These are phyloP conservation scores for Armadillidium nasatum DNA, from an alignment of 1,140 invertebrate genomes.

Conservation along the genomic window DNA sequence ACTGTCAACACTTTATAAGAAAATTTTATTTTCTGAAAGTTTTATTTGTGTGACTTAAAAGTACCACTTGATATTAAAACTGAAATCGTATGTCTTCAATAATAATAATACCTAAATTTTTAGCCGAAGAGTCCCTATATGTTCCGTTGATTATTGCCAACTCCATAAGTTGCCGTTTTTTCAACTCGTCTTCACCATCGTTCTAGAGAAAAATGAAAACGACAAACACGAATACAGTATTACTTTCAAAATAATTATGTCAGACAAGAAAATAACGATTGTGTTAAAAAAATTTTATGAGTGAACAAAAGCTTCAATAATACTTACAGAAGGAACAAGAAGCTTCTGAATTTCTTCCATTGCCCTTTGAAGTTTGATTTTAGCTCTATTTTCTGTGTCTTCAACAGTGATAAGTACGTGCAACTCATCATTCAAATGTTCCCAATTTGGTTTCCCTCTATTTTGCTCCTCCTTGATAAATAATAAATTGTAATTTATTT, in stretches of 20 bases:
- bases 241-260: background rate
- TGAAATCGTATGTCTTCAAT: too few species aligned
- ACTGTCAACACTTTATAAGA: too few species aligned
- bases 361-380: slow-evolving; percentile 86
- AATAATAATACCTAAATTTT: slow-evolving; percentile 48
- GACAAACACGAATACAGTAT: too few species aligned
- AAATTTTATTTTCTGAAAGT: too few species aligned
- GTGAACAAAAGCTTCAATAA: slow-evolving; percentile 16
- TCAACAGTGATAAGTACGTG: slow-evolving; percentile 98
- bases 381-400: slow-evolving; percentile 93
- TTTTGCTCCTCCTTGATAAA: slow-evolving; percentile 89
- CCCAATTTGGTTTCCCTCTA: slow-evolving; percentile 99
- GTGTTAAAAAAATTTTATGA: slow-evolving; percentile 3
- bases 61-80: too few species aligned
- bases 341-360: slow-evolving; percentile 97
- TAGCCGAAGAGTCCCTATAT: slow-evolving; percentile 89
- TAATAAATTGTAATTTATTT: too few species aligned
- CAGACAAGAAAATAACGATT: background rate
- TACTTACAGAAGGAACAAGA: slow-evolving; percentile 53
- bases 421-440: slow-evolving; percentile 96
- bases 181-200: slow-evolving; percentile 98
- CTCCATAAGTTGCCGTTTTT: slow-evolving; percentile 99
- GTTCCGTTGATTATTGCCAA: slow-evolving; percentile 99
- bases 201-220: slow-evolving; percentile 63
- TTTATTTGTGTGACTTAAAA: too few species aligned